These are phyloP conservation scores for Lysiphlebus fabarum DNA, from an alignment of 1,140 invertebrate species.

Conservation along the genomic window DNA sequence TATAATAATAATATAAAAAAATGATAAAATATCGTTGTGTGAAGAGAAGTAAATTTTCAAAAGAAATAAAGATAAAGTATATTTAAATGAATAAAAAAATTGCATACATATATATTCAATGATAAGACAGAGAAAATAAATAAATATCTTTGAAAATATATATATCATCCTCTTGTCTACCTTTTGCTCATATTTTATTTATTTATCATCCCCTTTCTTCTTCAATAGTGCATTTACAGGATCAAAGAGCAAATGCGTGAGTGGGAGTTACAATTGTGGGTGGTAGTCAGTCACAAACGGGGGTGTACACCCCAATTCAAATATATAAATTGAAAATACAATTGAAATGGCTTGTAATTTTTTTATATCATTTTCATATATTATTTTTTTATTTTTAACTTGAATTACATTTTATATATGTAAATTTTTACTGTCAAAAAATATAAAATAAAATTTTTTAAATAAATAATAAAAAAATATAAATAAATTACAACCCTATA, in stretches of 20 bases:
- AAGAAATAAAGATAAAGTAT: background rate
- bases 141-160: slow-evolving; percentile 16
- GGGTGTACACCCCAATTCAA: slow-evolving; percentile 23
- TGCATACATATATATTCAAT: background rate
- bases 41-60: too few species aligned
- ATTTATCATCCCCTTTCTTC: slow-evolving; percentile 8
- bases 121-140: slow-evolving; percentile 5
- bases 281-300: slow-evolving; percentile 18
- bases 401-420: too few species aligned
- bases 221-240: slow-evolving; percentile 18
- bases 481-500: too few species aligned
- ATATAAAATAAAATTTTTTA: too few species aligned
- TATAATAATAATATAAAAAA: background rate
- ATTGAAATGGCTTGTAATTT: slow-evolving; percentile 40
- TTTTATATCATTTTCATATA: slow-evolving; percentile 19
- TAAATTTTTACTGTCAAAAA: too few species aligned
- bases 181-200: slow-evolving; percentile 8
- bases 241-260: slow-evolving; percentile 25
- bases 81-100: background rate
- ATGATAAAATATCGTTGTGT: too few species aligned
- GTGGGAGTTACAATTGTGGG: background rate
- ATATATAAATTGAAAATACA: slow-evolving; percentile 38
- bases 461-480: too few species aligned
- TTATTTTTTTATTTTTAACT: slow-evolving; percentile 13
- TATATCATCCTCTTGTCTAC: slow-evolving; percentile 18